These are phyloP conservation scores for Caenorhabditis japonica DNA, from an alignment of 2,888 invertebrate species.

Conservation along the genomic window DNA sequence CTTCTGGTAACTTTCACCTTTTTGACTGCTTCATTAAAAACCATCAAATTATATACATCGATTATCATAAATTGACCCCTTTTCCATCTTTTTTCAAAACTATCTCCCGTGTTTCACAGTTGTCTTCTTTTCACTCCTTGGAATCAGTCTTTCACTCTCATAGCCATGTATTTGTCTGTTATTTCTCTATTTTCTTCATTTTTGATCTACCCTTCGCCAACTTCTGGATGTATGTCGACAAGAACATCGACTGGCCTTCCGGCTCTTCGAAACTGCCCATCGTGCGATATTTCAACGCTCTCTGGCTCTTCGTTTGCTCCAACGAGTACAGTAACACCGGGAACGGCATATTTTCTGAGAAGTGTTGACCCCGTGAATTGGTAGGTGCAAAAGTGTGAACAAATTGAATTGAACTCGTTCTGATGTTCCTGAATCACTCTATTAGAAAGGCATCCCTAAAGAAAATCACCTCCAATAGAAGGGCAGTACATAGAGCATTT, in stretches of 20 bases:
- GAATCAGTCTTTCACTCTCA: background rate
- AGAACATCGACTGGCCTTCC: background rate
- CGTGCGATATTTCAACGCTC: conserved; percentile 41
- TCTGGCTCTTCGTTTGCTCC: conserved; percentile 45
- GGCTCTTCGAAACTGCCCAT: conserved; percentile 39
- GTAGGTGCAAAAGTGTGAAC: conserved; percentile 4
- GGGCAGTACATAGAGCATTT: no score
- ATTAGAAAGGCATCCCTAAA: no score
- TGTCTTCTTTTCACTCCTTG: background rate
- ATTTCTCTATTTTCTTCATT: no score
- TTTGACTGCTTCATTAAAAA: background rate
- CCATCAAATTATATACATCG: conserved; percentile 6
- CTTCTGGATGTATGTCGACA: conserved; percentile 21
- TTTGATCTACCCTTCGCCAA: no score
- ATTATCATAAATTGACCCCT: conserved; percentile 15
- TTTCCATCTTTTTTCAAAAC: background rate
- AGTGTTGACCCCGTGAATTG: conserved; percentile 52
- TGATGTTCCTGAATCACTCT: no score
- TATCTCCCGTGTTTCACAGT: background rate
- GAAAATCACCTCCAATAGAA: no score
- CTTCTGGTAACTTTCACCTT: conserved; percentile 1
- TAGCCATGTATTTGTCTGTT: no score
- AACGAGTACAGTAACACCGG: conserved; percentile 26
- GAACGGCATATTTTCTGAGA: conserved; percentile 43
- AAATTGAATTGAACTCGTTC: no score